phyloP scores from a whole-genome alignment of 2,113 vertebrate genomes.

The Hylia prasina region DNA sequence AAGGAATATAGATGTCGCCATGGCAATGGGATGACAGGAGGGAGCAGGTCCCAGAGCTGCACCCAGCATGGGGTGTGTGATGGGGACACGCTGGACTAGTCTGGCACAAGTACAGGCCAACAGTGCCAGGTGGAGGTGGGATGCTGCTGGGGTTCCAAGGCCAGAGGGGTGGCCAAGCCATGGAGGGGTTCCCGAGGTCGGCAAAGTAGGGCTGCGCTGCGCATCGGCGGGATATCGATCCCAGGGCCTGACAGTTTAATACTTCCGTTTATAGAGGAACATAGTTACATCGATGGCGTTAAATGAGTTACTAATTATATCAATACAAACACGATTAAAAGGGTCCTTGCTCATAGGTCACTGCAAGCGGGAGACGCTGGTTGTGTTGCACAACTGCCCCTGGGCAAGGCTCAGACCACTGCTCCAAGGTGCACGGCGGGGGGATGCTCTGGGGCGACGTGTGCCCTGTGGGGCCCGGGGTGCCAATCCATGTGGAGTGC shows the following conservation, averaged over 20 bases:
- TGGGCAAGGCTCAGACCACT: background rate
- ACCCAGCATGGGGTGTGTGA: background rate
- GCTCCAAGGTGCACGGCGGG: fast-evolving
- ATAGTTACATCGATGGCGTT: conserved; percentile 67
- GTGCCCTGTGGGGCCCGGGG: fast-evolving
- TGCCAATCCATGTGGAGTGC: fast-evolving
- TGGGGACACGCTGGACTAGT: too few relatives aligned
- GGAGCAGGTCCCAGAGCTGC: background rate
- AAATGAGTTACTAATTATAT: conserved; percentile 76
- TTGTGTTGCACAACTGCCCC: conserved; percentile 23
- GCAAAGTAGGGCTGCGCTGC: background rate
- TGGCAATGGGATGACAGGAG: background rate
- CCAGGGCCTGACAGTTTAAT: conserved; percentile 56
- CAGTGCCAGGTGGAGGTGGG: fast-evolving
- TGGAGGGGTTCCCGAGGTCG: fast-evolving
- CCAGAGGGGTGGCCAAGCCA: background rate
- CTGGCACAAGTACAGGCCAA: background rate
- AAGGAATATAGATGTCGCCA: background rate
- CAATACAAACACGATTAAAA: conserved; percentile 71
- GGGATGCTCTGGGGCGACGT: background rate
- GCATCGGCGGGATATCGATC: background rate
- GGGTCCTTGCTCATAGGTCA: conserved; percentile 64
- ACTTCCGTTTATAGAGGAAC: conserved; percentile 70
- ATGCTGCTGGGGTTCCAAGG: fast-evolving
- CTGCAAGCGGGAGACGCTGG: background rate